phyloP scores from a whole-genome alignment of 2,113 vertebrate species.

The Xenopus laevis region DNA sequence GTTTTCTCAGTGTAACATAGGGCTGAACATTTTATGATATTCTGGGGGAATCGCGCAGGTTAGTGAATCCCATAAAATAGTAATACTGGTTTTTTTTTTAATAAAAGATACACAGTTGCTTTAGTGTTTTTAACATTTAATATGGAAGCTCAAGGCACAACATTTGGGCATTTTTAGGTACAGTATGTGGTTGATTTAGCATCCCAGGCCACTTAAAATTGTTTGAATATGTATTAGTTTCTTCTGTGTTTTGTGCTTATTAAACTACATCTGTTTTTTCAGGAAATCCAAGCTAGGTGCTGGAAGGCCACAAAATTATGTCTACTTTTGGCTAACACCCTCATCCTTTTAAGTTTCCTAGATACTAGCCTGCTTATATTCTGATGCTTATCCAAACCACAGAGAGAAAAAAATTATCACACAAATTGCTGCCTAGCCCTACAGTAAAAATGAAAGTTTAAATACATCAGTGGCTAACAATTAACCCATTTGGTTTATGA shows the following conservation, averaged over 20 bases:
- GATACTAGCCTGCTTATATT: conserved; percentile 56
- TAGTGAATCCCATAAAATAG: no score
- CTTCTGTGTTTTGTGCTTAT: conserved; percentile 11
- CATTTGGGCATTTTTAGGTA: no score
- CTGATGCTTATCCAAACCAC: conserved; percentile 53
- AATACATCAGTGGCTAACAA: not conserved
- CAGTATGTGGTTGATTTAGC: no score
- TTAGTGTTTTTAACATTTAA: no score
- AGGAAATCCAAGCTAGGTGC: conserved; percentile 35
- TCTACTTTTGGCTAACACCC: conserved; percentile 48
- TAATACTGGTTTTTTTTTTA: no score
- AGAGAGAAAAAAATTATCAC: conserved; percentile 44
- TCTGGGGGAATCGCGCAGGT: no score
- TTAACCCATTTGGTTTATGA: not conserved
- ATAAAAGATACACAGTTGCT: no score
- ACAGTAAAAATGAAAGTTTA: conserved; percentile 18
- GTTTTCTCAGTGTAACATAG: no score
- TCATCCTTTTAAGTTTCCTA: conserved; percentile 55
- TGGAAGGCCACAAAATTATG: conserved; percentile 39
- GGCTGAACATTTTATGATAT: no score
- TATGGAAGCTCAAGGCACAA: no score
- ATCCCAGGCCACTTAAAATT: no score
- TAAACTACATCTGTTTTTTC: conserved; percentile 38
- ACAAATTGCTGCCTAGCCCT: conserved; percentile 40
- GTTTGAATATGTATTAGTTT: not conserved